Evolutionary conservation across 1,140 invertebrate genomes (phyloP).

Genomic region (Neodiprion pinetum): DNA sequence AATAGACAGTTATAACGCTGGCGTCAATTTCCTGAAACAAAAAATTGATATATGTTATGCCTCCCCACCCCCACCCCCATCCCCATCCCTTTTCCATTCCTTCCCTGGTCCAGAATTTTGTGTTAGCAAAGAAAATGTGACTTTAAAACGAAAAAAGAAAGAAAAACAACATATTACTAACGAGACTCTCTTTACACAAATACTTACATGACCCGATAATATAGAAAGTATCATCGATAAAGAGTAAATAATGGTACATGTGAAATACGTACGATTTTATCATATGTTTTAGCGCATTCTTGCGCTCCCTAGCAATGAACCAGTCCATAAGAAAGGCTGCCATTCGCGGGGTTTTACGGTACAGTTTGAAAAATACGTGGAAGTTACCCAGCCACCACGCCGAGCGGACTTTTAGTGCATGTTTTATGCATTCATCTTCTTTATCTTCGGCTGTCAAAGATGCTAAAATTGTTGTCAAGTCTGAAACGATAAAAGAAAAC

Average conservation of each 20-base stretch:
- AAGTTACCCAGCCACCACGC: conserved; percentile 93
- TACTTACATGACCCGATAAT: background rate
- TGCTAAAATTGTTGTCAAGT: conserved; percentile 90
- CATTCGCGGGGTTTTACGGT: conserved; percentile 89
- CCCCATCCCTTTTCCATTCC: background rate
- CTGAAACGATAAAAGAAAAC: conserved; percentile 67
- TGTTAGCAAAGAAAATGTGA: too few species aligned
- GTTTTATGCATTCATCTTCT: conserved; percentile 82
- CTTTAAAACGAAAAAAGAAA: conserved; percentile 21
- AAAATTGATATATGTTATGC: conserved; percentile 43
- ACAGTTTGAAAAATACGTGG: conserved; percentile 90
- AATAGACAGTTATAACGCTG: background rate
- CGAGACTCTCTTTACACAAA: background rate
- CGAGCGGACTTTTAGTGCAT: conserved; percentile 85
- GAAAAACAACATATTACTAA: conserved; percentile 29
- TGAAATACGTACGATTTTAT: conserved; percentile 92
- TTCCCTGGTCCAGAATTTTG: too few species aligned
- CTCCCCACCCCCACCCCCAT: background rate
- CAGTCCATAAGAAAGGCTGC: conserved; percentile 96
- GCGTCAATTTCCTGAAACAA: conserved; percentile 54
- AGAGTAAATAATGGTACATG: conserved; percentile 4
- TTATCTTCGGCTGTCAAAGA: conserved; percentile 80
- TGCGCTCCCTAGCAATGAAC: conserved; percentile 93
- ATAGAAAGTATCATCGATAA: conserved; percentile 3
- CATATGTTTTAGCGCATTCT: conserved; percentile 86